These are phyloP conservation scores for Agapornis roseicollis DNA, from an alignment of 2,113 vertebrate genomes.

Conservation along the genomic window DNA sequence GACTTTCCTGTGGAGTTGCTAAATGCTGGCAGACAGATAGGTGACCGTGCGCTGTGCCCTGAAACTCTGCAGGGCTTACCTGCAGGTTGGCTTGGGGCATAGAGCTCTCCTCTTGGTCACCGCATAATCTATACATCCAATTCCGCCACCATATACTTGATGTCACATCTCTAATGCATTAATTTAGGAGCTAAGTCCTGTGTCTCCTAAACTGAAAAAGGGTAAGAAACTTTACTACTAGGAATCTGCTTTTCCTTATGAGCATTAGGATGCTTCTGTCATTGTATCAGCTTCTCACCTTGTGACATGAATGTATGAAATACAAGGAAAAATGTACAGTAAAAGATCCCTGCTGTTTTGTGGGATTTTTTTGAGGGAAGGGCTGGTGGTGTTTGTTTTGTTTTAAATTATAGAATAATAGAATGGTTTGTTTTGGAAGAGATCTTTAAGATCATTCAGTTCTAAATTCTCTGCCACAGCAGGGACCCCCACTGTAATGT, in stretches of 20 bases:
- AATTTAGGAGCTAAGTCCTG: not conserved
- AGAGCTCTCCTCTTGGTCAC: not conserved
- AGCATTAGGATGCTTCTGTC: not conserved
- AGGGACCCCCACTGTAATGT: not conserved
- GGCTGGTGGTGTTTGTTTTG: not conserved
- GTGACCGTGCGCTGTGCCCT: not conserved
- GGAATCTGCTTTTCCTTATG: not conserved
- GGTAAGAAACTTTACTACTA: not conserved
- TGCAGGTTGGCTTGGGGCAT: not conserved
- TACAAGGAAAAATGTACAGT: not conserved
- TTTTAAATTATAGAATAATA: not conserved
- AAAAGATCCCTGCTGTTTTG: not conserved
- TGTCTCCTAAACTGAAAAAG: not conserved
- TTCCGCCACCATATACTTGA: not conserved
- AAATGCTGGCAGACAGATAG: not conserved
- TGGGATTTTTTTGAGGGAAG: not conserved
- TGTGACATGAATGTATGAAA: not conserved
- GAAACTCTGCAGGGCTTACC: not conserved
- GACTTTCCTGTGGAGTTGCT: not conserved
- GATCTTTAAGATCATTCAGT: not conserved
- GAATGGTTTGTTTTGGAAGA: not conserved
- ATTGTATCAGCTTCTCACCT: not conserved
- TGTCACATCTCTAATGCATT: not conserved
- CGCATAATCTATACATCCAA: not conserved
- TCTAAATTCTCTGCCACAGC: not conserved